Percentiles rank a stretch among this genome's conserved stretches.
Evolutionary conservation across 2,888 invertebrate genomes (phyloP).

Genomic region (Oxyteleia sp.): DNA sequence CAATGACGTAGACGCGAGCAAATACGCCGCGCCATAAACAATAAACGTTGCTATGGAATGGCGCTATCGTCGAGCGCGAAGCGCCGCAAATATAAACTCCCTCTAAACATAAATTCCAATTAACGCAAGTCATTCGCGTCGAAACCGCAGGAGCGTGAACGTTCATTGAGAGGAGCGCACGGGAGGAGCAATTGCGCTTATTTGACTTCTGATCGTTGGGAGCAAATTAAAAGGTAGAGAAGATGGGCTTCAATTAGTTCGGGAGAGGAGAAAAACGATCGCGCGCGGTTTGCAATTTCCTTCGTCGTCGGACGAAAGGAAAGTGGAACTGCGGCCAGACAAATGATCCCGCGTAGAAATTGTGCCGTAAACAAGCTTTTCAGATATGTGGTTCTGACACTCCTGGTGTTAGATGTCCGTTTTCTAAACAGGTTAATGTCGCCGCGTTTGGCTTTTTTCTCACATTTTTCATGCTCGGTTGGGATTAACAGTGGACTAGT

Average conservation of each 20-base stretch:
- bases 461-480: neutral
- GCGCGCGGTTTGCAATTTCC: slow-evolving; percentile 4
- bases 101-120: no score
- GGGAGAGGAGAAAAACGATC: neutral
- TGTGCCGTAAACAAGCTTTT: neutral
- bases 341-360: slow-evolving; percentile 9
- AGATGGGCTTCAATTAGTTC: neutral
- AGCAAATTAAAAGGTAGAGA: no score
- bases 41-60: no score
- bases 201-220: no score
- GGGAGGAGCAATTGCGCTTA: no score
- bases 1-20: no score
- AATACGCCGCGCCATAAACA: no score
- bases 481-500: neutral
- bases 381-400: slow-evolving; percentile 13
- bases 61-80: no score
- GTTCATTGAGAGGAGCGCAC: no score
- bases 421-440: slow-evolving; percentile 6
- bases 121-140: no score
- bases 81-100: no score
- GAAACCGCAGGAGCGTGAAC: no score
- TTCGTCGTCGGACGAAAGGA: neutral
- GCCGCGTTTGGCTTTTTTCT: slow-evolving; percentile 1
- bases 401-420: slow-evolving; percentile 1
- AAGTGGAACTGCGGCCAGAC: slow-evolving; percentile 6